phyloP scores from a whole-genome alignment of 37 sponge, comb jelly and placozoan genomes.

The Corticium candelabrum region DNA sequence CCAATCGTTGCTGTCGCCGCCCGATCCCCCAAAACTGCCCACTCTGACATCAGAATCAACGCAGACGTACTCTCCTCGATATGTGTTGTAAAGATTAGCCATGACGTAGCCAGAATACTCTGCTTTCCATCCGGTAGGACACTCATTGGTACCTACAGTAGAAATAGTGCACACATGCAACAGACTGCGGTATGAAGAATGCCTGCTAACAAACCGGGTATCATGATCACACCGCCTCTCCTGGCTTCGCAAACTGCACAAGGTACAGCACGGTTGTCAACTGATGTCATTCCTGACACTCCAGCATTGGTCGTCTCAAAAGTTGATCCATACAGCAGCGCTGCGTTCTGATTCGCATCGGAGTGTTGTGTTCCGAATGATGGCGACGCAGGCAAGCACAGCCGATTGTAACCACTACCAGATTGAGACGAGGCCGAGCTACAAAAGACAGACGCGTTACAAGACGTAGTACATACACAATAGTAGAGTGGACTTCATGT shows the following conservation, averaged over 20 bases:
- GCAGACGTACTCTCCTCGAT: conserved; percentile 11
- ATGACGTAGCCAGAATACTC: conserved; percentile 19
- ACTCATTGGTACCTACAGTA: not conserved
- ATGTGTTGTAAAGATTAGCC: not conserved
- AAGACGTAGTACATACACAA: too few species aligned
- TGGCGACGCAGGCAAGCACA: not conserved
- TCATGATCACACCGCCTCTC: not conserved
- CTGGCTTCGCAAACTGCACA: conserved; percentile 22
- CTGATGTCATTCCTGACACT: not conserved
- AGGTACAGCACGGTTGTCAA: not conserved
- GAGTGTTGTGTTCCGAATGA: not conserved
- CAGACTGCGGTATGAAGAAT: not conserved
- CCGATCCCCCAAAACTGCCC: not conserved
- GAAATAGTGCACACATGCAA: not conserved
- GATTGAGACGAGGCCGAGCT: not conserved
- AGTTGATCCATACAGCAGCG: not conserved
- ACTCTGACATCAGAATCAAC: not conserved
- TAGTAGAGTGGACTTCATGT: too few species aligned
- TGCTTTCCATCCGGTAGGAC: conserved; percentile 16
- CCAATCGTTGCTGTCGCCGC: not conserved
- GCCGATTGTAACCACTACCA: not conserved
- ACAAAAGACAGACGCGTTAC: too few species aligned
- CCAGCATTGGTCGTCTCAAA: not conserved
- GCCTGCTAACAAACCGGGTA: conserved; percentile 10
- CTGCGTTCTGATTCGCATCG: not conserved